phyloP scores from a whole-genome alignment of 2,113 vertebrate genomes.

The Pontoporia blainvillei region DNA sequence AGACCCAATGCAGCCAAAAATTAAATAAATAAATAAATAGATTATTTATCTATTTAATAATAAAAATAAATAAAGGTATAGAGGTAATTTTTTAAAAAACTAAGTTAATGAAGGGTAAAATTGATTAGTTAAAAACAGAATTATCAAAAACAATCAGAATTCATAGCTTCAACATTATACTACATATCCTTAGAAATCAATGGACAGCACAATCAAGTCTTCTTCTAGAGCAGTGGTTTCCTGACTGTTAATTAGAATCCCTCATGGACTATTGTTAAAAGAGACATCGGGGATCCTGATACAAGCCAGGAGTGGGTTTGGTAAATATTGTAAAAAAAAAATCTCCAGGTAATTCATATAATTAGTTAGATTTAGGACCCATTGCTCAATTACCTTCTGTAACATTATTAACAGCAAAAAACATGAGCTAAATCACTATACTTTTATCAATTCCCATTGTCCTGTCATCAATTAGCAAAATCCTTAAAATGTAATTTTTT shows the following conservation, averaged over 20 bases:
- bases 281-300: not conserved
- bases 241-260: not conserved
- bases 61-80: no score
- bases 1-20: no score
- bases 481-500: not conserved
- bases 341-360: not conserved
- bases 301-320: rapidly evolving
- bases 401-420: not conserved
- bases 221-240: not conserved
- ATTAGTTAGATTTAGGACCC: not conserved
- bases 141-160: not conserved
- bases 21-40: no score
- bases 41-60: no score
- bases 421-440: not conserved
- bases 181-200: not conserved
- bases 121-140: not conserved
- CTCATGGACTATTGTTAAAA: not conserved
- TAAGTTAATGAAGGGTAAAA: not conserved
- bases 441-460: not conserved
- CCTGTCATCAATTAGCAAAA: not conserved
- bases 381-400: not conserved
- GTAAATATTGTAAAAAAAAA: not conserved
- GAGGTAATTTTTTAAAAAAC: not conserved
- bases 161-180: not conserved
- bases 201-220: not conserved